phyloP scores from a whole-genome alignment of 2,797 vertebrate species.

The Podarcis siculus region DNA sequence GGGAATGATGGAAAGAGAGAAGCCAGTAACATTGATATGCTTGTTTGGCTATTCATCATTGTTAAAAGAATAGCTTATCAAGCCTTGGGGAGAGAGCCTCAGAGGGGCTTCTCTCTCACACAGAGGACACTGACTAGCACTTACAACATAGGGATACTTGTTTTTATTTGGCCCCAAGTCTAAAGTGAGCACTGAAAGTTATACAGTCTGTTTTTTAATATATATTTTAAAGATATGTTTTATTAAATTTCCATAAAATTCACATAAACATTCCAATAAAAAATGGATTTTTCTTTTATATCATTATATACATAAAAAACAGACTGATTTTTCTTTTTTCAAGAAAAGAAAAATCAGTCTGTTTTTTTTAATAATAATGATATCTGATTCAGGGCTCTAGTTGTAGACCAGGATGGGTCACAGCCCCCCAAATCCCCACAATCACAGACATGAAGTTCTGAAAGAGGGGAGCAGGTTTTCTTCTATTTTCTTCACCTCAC shows the following conservation, averaged over 20 bases:
- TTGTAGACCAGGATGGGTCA: not conserved
- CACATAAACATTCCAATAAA: no score
- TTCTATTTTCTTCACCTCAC: constrained; percentile 58
- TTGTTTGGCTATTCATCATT: not conserved
- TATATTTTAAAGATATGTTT: no score
- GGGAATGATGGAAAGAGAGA: constrained; percentile 3
- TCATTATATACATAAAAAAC: no score
- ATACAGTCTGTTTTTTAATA: not conserved
- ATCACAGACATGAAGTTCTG: not conserved
- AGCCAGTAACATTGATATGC: not conserved
- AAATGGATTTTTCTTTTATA: not conserved
- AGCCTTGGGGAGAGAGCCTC: not conserved
- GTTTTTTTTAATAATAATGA: no score
- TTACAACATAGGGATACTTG: not conserved
- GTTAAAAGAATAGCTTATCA: not conserved
- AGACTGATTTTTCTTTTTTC: no score
- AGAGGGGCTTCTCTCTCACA: not conserved
- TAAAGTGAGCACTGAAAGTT: not conserved
- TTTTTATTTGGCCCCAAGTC: not conserved
- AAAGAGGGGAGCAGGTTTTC: not conserved
- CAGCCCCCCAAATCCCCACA: not conserved
- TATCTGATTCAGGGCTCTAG: not conserved
- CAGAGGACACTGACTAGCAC: not conserved
- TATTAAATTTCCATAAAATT: no score
- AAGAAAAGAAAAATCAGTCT: no score